Percentiles rank a stretch among this genome's conserved stretches.
Conservation (phyloP, 2,113 vertebrate genomes). For the human region DNA sequence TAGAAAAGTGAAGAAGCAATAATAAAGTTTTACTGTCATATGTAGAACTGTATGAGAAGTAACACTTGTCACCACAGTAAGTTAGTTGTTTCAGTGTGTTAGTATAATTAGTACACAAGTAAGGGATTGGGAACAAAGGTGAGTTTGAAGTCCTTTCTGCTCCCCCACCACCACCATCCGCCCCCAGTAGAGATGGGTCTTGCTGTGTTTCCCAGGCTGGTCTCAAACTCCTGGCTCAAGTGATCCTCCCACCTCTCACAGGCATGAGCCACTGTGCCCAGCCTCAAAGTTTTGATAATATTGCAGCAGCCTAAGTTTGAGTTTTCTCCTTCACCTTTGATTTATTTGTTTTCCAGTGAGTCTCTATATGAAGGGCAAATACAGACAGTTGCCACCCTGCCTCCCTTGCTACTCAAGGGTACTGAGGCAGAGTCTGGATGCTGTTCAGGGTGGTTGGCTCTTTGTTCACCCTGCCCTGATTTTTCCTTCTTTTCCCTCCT, state of each 20-base stretch:
- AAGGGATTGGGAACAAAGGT: background rate
- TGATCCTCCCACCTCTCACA: no score
- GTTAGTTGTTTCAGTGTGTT: background rate
- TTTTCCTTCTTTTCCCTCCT: background rate
- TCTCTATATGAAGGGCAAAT: background rate
- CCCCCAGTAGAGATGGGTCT: no score
- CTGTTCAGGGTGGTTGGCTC: background rate
- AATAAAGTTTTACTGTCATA: background rate
- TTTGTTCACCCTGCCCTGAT: constrained; percentile 55
- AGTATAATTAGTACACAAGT: background rate
- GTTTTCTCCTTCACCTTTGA: background rate
- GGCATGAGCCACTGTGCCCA: no score
- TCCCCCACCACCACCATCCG: no score
- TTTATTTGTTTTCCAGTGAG: background rate
- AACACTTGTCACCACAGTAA: background rate
- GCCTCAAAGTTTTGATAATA: background rate
- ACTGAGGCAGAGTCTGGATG: background rate
- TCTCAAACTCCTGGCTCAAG: no score
- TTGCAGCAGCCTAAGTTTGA: background rate
- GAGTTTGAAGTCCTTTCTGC: background rate
- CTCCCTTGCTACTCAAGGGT: constrained; percentile 36
- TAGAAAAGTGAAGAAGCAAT: background rate
- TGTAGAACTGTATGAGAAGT: background rate
- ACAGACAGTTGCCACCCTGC: background rate
- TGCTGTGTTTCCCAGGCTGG: no score